Percentiles rank a stretch among this genome's conserved stretches.
Evolutionary conservation across 2,113 vertebrate species (phyloP).

Genomic region (Dipodomys merriami): DNA sequence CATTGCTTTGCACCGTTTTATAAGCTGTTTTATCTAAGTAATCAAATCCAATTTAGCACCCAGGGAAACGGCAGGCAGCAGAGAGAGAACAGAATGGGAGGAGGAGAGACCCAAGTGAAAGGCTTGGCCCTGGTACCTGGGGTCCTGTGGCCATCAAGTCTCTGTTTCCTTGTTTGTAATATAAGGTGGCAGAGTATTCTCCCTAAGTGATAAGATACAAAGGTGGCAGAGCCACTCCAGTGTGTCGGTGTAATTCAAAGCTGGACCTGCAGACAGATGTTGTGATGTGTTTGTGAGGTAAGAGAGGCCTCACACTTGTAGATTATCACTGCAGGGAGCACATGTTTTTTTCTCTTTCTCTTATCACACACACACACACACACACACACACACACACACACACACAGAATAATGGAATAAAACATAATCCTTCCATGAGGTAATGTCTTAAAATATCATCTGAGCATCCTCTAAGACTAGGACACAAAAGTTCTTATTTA

Average conservation of each 20-base stretch:
- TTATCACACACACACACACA: no score
- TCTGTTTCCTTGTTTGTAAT: neutral
- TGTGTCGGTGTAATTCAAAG: no score
- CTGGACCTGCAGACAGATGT: no score
- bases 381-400: no score
- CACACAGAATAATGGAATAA: neutral
- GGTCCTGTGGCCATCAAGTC: neutral
- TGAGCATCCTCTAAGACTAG: conserved; percentile 12
- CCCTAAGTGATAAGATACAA: no score
- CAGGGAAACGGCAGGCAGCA: rapidly evolving
- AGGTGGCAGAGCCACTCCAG: no score
- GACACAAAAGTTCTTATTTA: conserved; percentile 35
- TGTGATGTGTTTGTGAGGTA: no score
- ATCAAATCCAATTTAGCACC: neutral
- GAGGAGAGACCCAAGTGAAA: rapidly evolving
- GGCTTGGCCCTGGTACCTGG: neutral
- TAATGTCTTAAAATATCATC: neutral
- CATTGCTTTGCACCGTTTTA: conserved; percentile 52
- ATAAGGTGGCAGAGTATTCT: no score
- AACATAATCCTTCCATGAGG: neutral
- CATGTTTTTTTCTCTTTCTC: no score
- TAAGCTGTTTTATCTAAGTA: conserved; percentile 34
- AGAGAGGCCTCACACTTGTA: no score
- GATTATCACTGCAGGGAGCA: no score
- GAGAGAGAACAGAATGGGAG: rapidly evolving